Evolutionary conservation across 2,888 invertebrate genomes (phyloP), one percentile per base, ranked within the genome.

Genomic region (Linnaemya vulpina): DNA sequence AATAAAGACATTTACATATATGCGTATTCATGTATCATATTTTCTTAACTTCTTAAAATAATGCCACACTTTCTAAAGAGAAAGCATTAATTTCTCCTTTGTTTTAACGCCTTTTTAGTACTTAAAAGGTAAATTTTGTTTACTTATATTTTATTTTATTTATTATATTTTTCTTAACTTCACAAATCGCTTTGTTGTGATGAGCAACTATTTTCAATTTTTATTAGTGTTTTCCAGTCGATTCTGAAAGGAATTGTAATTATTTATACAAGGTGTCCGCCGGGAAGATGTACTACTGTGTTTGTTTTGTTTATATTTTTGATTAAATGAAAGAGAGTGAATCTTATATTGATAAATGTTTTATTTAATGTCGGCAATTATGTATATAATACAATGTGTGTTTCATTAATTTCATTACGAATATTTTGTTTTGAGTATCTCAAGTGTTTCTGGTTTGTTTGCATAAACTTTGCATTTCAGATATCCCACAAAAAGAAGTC

Each of bases 31-130:
- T 49, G 35, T 40, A 62, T n/a, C 20, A 51, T 62, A 49, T 83
- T 51, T 55, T 75, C 13, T 63, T 68, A 62, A 75, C 70, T 76
- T 80, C 73, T 75, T 65, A 25, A 84, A 65, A 60, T 38, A 49
- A 51, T 46, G 46, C 51, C 35, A 58, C 17, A 84, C 84, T 84
- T 84, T 84, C 84, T 84, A 84, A 84, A 84, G 84, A 84, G 84
- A 84, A 84, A 84, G 84, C 35, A 53, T 71, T 62, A 20, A 40
- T 71, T 53, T 20, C 25, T 63, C 71, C 17, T 17, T 40, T 63
- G 20, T 60, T 22, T 63, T 58, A 60, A 63, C 60, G 51, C 40
- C 53, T 75, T 68, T 43, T 74, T 62, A 17, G 11, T 68, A 68
- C 53, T 70, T 30, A 53, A 62, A 51, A 75, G 60, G 49, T 62